phyloP scores from a whole-genome alignment of 2,113 vertebrate species.

The Notarius lentiginosus region DNA sequence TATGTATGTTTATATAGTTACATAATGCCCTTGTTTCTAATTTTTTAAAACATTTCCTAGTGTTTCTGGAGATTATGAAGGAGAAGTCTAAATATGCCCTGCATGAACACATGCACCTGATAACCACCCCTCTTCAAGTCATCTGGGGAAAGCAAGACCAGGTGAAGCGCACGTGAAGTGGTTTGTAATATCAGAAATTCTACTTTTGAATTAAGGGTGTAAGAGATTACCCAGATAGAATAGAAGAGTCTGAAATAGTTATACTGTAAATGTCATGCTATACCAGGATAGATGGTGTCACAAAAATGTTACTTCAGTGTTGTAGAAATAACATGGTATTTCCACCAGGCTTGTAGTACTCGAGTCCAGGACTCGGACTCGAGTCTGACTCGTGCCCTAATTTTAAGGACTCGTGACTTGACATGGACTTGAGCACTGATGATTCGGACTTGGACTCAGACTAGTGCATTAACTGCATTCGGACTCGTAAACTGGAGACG shows the following conservation, averaged over 20 bases:
- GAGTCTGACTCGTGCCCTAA: too few species aligned
- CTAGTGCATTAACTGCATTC: too few species aligned
- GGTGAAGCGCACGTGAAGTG: constrained; percentile 40
- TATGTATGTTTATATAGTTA: not conserved
- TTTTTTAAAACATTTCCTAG: constrained; percentile 60
- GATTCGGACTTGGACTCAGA: too few species aligned
- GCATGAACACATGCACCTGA: constrained; percentile 85
- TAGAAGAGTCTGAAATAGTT: not conserved
- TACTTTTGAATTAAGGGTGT: not conserved
- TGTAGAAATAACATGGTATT: not conserved
- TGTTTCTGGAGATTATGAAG: constrained; percentile 83
- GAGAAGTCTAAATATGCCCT: constrained; percentile 84
- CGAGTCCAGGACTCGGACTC: too few species aligned
- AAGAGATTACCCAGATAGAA: not conserved
- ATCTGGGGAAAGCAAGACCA: constrained; percentile 92
- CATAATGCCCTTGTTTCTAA: not conserved
- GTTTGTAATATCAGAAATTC: not conserved
- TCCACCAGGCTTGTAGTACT: too few species aligned
- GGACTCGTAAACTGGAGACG: too few species aligned
- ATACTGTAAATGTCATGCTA: not conserved
- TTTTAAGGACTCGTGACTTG: too few species aligned
- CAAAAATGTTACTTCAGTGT: not conserved
- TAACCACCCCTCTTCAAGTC: constrained; percentile 84
- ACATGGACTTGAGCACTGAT: too few species aligned
- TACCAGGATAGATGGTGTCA: not conserved